These are phyloP conservation scores for Smutsia temminckii DNA, from an alignment of 2,797 vertebrate species.

Conservation along the genomic window DNA sequence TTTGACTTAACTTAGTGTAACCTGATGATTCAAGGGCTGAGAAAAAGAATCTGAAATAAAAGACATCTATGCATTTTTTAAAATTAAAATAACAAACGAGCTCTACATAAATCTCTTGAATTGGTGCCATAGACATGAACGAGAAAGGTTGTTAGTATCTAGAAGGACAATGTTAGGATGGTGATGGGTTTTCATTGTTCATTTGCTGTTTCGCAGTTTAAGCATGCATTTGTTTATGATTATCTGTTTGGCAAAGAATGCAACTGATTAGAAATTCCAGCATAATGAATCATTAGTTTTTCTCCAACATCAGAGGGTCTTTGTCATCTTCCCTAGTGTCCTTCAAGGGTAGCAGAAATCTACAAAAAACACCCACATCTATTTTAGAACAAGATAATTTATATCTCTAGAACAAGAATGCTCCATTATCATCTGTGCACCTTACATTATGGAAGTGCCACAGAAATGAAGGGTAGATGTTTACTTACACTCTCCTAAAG, in stretches of 20 bases:
- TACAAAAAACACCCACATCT: neutral
- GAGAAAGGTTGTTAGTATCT: neutral
- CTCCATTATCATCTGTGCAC: neutral
- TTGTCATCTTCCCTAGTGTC: neutral
- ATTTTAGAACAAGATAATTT: neutral
- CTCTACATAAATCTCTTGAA: neutral
- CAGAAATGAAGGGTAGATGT: neutral
- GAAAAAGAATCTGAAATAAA: neutral
- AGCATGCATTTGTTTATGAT: neutral
- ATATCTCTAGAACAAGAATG: constrained; percentile 15
- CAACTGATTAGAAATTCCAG: neutral
- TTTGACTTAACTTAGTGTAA: neutral
- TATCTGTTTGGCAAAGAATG: neutral
- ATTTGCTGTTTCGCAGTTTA: neutral
- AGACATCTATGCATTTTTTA: neutral
- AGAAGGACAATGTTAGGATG: neutral
- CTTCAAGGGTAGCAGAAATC: neutral
- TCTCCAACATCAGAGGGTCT: neutral
- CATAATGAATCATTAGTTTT: neutral
- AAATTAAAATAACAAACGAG: neutral
- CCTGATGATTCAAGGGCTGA: neutral
- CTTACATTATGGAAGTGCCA: neutral
- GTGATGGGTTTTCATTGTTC: neutral
- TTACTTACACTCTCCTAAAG: neutral
- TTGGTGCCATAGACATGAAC: neutral